Base-by-base conservation (phyloP, 2,888 invertebrate species). In the Lottia gigantea region DNA sequence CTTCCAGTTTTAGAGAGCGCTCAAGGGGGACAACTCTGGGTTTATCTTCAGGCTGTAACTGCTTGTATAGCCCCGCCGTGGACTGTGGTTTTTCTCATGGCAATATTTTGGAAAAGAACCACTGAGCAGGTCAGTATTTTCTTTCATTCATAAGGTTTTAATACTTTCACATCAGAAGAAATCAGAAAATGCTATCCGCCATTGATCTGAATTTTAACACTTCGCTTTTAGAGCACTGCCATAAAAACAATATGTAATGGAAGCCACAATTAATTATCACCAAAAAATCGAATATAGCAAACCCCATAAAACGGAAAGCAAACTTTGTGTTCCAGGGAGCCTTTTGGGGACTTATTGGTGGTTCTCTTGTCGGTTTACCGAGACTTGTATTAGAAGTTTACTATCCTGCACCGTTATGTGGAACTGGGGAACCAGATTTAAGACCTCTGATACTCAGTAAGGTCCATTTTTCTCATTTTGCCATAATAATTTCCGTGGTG, bases 21-120 rank as follows among this genome's bases (percentile, higher is more conserved):
- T 46, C 88, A 89, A 70, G 89, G 89, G 25, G 87, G 90, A 15
- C 88, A 90, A 78, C 86, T 91, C 19, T 91, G 91, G 83, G 88
- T 90, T 75, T 91, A 91, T 84, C 89, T 91, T 69, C 91, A 91
- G 80, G 86, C 88, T 68, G 89, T 91, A 31, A 89, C 90, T 23
- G 87, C 89, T 49, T 91, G 88, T 74, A 79, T 91, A 26, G 86
- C 90, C 0, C 91, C 91, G 2, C 91, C 91, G 0, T 88, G 91
- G 68, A 90, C 90, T 74, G 90, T 90, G 16, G 88, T 90, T 31
- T 91, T 90, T 77, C 76, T 90, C 0, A 81, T 90, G 64, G 91
- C 90, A 8, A 79, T 91, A 16, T 87, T 90, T 67, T 88, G 88
- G 85, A 81, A 86, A 65, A 76, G 90, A 73, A 88, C 88, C 15